phyloP scores from a whole-genome alignment of 2,797 vertebrate species.

The Hemibagrus guttatus region DNA sequence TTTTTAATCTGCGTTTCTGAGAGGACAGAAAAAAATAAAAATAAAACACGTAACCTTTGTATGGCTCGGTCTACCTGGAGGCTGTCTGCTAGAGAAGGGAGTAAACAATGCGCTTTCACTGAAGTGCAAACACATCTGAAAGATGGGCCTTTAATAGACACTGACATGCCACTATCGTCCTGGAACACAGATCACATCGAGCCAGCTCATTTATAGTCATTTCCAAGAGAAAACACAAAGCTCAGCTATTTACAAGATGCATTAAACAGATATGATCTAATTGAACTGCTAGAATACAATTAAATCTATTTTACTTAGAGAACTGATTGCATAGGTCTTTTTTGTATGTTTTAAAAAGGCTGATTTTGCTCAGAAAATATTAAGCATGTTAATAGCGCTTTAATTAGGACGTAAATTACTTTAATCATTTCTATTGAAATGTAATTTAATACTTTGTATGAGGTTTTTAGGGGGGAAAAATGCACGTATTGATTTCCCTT shows the following conservation, averaged over 20 bases:
- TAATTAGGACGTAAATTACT: neutral
- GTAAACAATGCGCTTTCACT: slow-evolving; percentile 61
- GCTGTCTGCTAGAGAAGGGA: slow-evolving; percentile 55
- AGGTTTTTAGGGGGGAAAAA: neutral
- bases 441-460: neutral
- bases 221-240: slow-evolving; percentile 7
- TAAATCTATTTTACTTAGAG: neutral
- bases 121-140: slow-evolving; percentile 65
- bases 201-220: slow-evolving; percentile 31
- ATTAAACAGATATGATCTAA: neutral
- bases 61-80: slow-evolving; percentile 65
- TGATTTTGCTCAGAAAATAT: neutral
- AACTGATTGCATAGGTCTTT: neutral
- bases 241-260: neutral
- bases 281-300: neutral
- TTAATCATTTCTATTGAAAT: neutral
- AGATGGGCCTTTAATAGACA: slow-evolving; percentile 63
- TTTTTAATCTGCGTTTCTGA: slow-evolving; percentile 50
- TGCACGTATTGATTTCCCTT: neutral
- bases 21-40: slow-evolving; percentile 43
- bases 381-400: neutral
- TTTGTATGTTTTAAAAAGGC: neutral
- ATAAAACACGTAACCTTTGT: slow-evolving; percentile 61
- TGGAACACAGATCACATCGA: slow-evolving; percentile 46
- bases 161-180: slow-evolving; percentile 51